Percentiles rank a stretch among this genome's conserved stretches.
phyloP scores from a whole-genome alignment of 2,113 vertebrate genomes.

The Nesoenas mayeri region DNA sequence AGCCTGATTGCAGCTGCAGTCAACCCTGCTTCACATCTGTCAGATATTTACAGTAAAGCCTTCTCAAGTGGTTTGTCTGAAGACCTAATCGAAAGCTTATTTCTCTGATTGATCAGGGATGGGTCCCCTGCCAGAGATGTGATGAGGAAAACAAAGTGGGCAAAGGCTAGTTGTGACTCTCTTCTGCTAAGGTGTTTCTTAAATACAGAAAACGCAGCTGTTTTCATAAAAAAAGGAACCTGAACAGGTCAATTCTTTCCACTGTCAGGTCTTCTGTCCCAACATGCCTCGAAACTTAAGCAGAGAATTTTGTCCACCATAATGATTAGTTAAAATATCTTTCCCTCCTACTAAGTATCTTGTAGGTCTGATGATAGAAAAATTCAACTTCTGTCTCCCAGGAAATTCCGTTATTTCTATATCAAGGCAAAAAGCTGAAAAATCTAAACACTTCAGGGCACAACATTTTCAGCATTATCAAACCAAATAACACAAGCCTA shows the following conservation, averaged over 20 bases:
- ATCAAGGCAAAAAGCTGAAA: constrained; percentile 3
- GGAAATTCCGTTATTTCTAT: background rate
- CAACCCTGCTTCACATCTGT: background rate
- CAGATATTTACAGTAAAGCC: background rate
- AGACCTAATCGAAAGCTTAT: background rate
- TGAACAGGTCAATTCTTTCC: background rate
- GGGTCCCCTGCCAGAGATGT: background rate
- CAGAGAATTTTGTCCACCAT: background rate
- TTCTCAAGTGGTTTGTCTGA: background rate
- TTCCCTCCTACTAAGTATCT: background rate
- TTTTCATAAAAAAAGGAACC: background rate
- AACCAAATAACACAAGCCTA: background rate
- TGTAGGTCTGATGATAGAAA: background rate
- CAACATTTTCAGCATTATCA: background rate
- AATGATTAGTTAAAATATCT: constrained; percentile 1
- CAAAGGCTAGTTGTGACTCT: background rate
- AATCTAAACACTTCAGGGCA: background rate
- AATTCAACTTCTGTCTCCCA: background rate
- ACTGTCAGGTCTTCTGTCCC: background rate
- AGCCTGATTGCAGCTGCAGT: background rate
- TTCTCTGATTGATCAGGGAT: background rate
- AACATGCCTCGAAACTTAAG: background rate
- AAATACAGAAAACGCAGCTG: background rate
- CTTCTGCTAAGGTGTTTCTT: background rate
- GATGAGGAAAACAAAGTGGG: background rate